Base-by-base conservation (phyloP, 2,113 vertebrate genomes). In the Centropristis striata region DNA sequence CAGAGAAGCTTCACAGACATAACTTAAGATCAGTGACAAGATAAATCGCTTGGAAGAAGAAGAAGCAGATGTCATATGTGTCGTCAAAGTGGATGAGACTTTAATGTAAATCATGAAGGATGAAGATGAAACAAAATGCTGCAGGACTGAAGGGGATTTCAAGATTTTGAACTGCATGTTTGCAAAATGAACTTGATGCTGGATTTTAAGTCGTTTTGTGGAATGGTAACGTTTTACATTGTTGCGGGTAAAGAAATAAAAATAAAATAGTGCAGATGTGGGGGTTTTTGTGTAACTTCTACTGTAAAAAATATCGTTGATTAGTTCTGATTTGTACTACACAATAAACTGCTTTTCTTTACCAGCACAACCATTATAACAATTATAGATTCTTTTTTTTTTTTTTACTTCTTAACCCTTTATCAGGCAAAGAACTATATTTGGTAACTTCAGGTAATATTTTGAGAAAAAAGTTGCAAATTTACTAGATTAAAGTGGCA, bases 31-130 rank as follows among this genome's bases (percentile, higher is more conserved):
- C 47, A 32, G 21, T 32, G 50, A 81, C 46, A 72, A 59, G 70
- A 71, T 77, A 28, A 36, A 72, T 16, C 1, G 11, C 25, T 59
- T 71, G 27, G 49, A 84, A 41, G 39, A 67, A n/a, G 7, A 25
- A 60, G 32, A 27, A 37, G 65, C 27, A 4, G 25, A 21, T 54
- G 15, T 50, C 18, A 36, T 37, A 12, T 14, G 11, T 77, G 60
- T 60, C 51, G 75, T 65, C 50, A 54, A 32, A 67, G 32, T 23
- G 44, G 81, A 72, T 23, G 47, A 53, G 8, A 27, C 39, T 25
- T 20, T 63, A 5, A 78, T 54, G 64, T 53, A 77, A 78, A 60
- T 36, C 72, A 60, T 21, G 4, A 65, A 37, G 21, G 61, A 72
- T 28, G 44, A 53, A 23, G 39, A 69, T 78, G 1, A 76, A 64